phyloP scores from a whole-genome alignment of 2,113 vertebrate species.

The Tetraodon nigroviridis region DNA sequence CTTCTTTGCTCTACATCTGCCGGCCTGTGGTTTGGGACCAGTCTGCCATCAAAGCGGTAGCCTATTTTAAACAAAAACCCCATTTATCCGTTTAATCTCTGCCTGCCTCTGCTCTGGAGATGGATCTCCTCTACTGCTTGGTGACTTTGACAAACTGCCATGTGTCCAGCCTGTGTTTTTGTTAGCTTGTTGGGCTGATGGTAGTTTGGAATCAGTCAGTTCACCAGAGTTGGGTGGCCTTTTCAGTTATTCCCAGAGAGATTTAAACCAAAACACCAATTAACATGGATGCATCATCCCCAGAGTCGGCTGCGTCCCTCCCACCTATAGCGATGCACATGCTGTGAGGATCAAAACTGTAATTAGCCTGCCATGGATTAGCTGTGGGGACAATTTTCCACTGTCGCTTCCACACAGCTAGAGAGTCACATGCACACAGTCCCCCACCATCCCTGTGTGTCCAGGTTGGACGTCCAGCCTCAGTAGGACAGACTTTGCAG shows the following conservation, averaged over 20 bases:
- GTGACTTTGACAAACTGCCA: not conserved
- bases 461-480: not conserved
- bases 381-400: conserved; percentile 61
- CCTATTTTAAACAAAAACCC: conserved; percentile 62
- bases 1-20: conserved; percentile 34
- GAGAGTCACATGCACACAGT: conserved; percentile 41
- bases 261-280: conserved; percentile 13
- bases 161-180: not conserved
- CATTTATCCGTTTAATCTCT: conserved; percentile 58
- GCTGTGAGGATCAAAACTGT: conserved; percentile 67
- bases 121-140: conserved; percentile 23
- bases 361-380: conserved; percentile 73
- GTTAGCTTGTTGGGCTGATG: not conserved
- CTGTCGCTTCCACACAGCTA: conserved; percentile 43
- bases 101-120: conserved; percentile 27
- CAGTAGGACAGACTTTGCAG: conserved; percentile 1
- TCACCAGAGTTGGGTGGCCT: conserved; percentile 9
- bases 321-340: conserved; percentile 41
- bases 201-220: conserved; percentile 7
- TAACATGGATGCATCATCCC: conserved; percentile 14
- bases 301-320: conserved; percentile 35
- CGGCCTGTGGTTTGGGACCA: conserved; percentile 58
- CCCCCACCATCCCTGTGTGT: conserved; percentile 22
- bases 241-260: not conserved
- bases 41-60: conserved; percentile 46